A percentile compares a stretch with the other conserved stretches of the same genome.
Conservation (phyloP, 2,888 invertebrate genomes). For the Anticlea derivata region DNA sequence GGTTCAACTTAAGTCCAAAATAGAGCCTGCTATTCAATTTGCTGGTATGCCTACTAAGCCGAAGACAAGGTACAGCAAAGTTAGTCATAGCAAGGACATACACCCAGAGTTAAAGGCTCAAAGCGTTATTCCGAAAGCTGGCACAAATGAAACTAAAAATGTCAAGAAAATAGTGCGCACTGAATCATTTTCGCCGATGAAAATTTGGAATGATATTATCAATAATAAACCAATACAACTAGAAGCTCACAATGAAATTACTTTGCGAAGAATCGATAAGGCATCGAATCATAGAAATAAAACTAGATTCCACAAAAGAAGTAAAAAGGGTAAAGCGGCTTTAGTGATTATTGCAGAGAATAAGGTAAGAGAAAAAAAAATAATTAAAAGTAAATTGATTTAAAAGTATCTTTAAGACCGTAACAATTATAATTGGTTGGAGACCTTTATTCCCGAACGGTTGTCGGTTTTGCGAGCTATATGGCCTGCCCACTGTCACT, state of each 20-base stretch:
- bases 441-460: too few relatives aligned
- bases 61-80: constrained; percentile 30
- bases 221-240: constrained; percentile 43
- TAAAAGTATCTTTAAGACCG: too few relatives aligned
- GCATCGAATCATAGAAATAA: constrained; percentile 2
- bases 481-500: too few relatives aligned
- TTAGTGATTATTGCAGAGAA: constrained; percentile 30
- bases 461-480: too few relatives aligned
- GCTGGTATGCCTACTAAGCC: constrained; percentile 7
- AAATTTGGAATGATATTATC: constrained; percentile 46
- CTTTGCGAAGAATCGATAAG: not conserved
- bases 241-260: constrained; percentile 26
- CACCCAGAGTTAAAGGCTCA: not conserved
- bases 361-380: constrained; percentile 21
- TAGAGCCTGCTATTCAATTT: constrained; percentile 1
- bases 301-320: constrained; percentile 4
- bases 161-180: constrained; percentile 40
- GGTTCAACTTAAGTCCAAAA: not conserved
- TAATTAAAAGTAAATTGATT: too few relatives aligned
- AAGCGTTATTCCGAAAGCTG: not conserved
- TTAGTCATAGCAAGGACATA: constrained; percentile 5
- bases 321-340: constrained; percentile 21
- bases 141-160: constrained; percentile 3
- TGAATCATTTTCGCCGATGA: constrained; percentile 42
- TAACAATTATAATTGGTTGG: too few relatives aligned